Evolutionary conservation across 1,140 invertebrate genomes (phyloP).

Genomic region (Drosophila truncata): DNA sequence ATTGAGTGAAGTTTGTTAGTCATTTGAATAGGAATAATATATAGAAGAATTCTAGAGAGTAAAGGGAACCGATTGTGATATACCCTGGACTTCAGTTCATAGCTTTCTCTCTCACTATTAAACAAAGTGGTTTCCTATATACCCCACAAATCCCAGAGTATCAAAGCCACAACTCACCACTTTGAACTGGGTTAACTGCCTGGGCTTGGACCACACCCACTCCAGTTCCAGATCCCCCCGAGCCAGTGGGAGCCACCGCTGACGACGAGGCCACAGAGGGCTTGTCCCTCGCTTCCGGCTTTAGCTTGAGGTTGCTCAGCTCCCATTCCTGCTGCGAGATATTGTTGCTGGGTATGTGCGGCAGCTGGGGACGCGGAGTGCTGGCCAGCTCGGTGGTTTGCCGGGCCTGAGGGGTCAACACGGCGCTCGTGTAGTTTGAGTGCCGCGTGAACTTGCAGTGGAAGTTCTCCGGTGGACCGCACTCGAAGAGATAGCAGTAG

Average conservation of each 20-base stretch:
- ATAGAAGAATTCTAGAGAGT: neutral
- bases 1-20: constrained; percentile 19
- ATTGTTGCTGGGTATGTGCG: constrained; percentile 72
- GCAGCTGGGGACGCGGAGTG: constrained; percentile 65
- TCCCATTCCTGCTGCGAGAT: constrained; percentile 92
- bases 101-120: too few relatives aligned
- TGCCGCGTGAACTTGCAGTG: constrained; percentile 97
- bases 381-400: constrained; percentile 48
- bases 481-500: constrained; percentile 96
- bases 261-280: constrained; percentile 37
- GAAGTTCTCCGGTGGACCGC: constrained; percentile 94
- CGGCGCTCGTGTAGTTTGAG: constrained; percentile 94
- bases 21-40: constrained; percentile 37
- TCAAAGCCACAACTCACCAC: constrained; percentile 41
- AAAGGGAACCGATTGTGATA: neutral
- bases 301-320: constrained; percentile 87
- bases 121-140: neutral
- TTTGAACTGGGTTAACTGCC: constrained; percentile 41
- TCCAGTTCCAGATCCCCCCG: constrained; percentile 12
- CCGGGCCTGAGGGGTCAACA: constrained; percentile 87
- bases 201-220: constrained; percentile 28
- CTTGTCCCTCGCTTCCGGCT: constrained; percentile 71
- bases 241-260: constrained; percentile 16
- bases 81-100: neutral
- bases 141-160: neutral